Evolutionary conservation across 2,113 vertebrate species (phyloP).

Genomic region (Anarhynchus alexandrinus): DNA sequence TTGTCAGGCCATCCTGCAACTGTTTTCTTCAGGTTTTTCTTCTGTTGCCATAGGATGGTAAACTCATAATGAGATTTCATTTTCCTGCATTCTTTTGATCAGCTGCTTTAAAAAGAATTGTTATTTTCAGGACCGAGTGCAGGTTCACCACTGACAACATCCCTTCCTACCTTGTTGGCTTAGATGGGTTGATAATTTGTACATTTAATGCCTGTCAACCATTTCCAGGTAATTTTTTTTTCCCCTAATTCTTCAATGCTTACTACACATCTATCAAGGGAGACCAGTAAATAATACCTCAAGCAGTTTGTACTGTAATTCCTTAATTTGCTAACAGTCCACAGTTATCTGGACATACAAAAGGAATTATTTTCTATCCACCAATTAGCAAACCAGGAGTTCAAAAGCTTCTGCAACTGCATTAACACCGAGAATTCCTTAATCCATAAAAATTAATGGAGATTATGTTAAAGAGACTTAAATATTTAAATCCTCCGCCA

Average conservation of each 20-base stretch:
- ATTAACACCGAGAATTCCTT: conserved; percentile 38
- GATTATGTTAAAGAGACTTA: conserved; percentile 54
- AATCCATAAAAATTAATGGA: conserved; percentile 50
- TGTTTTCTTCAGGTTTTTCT: background rate
- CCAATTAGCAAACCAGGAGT: conserved; percentile 35
- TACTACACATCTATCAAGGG: background rate
- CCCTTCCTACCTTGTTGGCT: background rate
- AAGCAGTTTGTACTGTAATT: background rate
- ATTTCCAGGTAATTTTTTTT: background rate
- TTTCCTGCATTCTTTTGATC: background rate
- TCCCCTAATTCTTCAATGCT: background rate
- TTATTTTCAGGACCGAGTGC: background rate
- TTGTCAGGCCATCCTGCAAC: background rate
- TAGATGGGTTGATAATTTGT: background rate
- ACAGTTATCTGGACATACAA: conserved; percentile 20
- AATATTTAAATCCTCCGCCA: conserved; percentile 36
- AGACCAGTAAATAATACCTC: background rate
- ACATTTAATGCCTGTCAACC: background rate
- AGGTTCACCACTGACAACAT: background rate
- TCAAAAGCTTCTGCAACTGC: background rate
- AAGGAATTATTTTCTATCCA: conserved; percentile 32
- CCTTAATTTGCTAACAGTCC: background rate
- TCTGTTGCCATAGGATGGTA: background rate
- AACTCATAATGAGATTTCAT: background rate
- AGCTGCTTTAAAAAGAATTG: background rate